Conservation (phyloP, 2,888 invertebrate species). For the Leptura quadrifasciata region DNA sequence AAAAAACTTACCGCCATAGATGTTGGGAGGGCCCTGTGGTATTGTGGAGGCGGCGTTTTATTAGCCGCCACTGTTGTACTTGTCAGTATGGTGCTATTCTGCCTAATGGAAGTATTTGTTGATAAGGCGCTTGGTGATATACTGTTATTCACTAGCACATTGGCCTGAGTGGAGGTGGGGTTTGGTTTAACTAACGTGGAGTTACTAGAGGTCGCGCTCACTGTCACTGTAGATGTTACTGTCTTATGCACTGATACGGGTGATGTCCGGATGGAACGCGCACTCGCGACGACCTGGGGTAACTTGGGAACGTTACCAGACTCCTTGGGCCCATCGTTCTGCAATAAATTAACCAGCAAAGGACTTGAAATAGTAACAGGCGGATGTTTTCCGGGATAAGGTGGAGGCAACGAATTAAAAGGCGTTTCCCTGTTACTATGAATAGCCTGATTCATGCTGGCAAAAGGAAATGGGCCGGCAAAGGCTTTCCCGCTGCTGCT, state of each 20-base stretch:
- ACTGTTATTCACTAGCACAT: constrained; percentile 61
- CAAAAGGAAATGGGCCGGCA: constrained; percentile 86
- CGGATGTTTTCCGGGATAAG: constrained; percentile 65
- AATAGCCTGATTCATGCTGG: constrained; percentile 92
- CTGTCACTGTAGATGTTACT: constrained; percentile 43
- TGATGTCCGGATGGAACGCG: constrained; percentile 41
- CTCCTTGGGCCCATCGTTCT: constrained; percentile 83
- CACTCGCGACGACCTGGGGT: constrained; percentile 71
- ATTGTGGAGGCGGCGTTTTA: constrained; percentile 53
- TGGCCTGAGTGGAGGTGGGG: constrained; percentile 59
- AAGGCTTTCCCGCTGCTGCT: constrained; percentile 75
- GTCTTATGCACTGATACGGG: constrained; percentile 40
- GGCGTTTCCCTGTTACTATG: constrained; percentile 75
- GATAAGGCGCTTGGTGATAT: constrained; percentile 69
- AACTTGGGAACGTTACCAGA: constrained; percentile 65
- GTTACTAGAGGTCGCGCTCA: constrained; percentile 41
- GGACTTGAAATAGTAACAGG: constrained; percentile 90
- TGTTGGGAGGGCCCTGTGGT: constrained; percentile 49
- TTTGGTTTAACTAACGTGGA: constrained; percentile 46
- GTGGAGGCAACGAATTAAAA: constrained; percentile 60
- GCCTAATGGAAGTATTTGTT: constrained; percentile 63
- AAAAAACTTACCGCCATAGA: constrained; percentile 50
- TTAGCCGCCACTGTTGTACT: constrained; percentile 59
- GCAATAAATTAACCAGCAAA: constrained; percentile 91
- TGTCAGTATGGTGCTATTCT: constrained; percentile 62